Conservation (phyloP, 2,888 invertebrate genomes). For the Torymus aiolomorphi region DNA sequence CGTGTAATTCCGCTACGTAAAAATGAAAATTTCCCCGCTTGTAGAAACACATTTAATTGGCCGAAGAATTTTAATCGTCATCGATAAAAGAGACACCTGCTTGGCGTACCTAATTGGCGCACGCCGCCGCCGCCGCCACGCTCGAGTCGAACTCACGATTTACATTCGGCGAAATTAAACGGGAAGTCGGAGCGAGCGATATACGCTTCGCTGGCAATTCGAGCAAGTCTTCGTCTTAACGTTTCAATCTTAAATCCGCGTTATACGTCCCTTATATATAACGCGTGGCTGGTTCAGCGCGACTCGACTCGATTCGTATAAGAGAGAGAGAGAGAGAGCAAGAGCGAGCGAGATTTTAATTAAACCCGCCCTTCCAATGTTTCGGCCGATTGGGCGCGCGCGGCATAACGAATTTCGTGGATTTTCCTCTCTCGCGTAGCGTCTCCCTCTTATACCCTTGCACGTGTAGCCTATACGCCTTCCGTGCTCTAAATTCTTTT, state of each 20-base stretch:
- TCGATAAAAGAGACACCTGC: background rate
- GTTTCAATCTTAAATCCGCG: slow-evolving; percentile 32
- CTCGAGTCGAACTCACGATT: slow-evolving; percentile 3
- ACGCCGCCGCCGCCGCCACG: background rate
- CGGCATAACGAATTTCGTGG: slow-evolving; percentile 37
- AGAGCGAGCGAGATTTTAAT: slow-evolving; percentile 71
- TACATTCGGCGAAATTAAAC: slow-evolving; percentile 34
- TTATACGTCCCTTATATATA: background rate
- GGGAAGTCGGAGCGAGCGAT: background rate
- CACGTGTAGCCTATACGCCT: background rate
- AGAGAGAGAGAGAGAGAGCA: slow-evolving; percentile 58
- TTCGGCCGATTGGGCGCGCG: slow-evolving; percentile 71
- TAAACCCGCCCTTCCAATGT: slow-evolving; percentile 75
- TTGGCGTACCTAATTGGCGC: background rate
- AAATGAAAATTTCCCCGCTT: background rate
- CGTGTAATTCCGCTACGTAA: too few species aligned
- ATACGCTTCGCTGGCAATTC: slow-evolving; percentile 19
- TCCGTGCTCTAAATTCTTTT: slow-evolving; percentile 21
- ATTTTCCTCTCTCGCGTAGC: background rate
- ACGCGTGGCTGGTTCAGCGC: background rate
- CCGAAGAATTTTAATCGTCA: background rate
- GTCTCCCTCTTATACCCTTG: background rate
- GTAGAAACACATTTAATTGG: background rate
- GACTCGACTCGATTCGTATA: slow-evolving; percentile 59
- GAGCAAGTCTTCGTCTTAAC: slow-evolving; percentile 19